phyloP scores from a whole-genome alignment of 2,797 vertebrate species.

The Girardinus metallicus region DNA sequence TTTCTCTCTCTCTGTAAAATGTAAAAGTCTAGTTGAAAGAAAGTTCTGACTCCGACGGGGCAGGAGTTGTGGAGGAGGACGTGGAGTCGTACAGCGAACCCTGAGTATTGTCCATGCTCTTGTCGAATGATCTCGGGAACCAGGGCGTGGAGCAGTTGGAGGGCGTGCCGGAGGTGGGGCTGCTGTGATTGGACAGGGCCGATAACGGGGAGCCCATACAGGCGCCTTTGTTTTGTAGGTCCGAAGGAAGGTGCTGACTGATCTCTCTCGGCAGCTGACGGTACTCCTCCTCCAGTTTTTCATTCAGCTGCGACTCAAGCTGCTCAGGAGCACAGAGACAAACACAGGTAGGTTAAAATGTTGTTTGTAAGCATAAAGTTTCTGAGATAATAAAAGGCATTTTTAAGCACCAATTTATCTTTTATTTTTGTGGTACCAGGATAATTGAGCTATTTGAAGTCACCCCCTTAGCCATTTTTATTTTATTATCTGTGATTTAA shows the following conservation, averaged over 20 bases:
- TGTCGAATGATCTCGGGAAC: slow-evolving; percentile 58
- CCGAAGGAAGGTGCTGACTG: slow-evolving; percentile 79
- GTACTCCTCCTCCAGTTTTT: slow-evolving; percentile 75
- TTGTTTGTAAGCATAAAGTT: not conserved
- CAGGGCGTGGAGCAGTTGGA: slow-evolving; percentile 84
- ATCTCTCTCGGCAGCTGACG: slow-evolving; percentile 82
- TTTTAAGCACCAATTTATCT: not conserved
- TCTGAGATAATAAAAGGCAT: not conserved
- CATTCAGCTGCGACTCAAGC: slow-evolving; percentile 77
- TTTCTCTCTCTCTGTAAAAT: slow-evolving; percentile 35
- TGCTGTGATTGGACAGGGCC: slow-evolving; percentile 73
- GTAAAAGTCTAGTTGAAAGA: slow-evolving; percentile 54
- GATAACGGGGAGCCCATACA: slow-evolving; percentile 69
- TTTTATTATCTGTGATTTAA: too few species aligned
- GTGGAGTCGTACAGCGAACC: slow-evolving; percentile 70
- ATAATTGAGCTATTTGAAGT: too few species aligned
- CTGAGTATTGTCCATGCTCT: slow-evolving; percentile 75
- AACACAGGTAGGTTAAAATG: not conserved
- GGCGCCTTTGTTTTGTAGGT: slow-evolving; percentile 76
- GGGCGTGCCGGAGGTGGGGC: slow-evolving; percentile 74
- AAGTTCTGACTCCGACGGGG: slow-evolving; percentile 73
- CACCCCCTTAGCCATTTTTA: too few species aligned
- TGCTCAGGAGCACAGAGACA: slow-evolving; percentile 43
- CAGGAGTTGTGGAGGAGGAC: slow-evolving; percentile 71
- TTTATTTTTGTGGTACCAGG: not conserved